These are phyloP conservation scores for Propithecus perrieri DNA, from an alignment of 2,797 vertebrate species.

Conservation along the genomic window DNA sequence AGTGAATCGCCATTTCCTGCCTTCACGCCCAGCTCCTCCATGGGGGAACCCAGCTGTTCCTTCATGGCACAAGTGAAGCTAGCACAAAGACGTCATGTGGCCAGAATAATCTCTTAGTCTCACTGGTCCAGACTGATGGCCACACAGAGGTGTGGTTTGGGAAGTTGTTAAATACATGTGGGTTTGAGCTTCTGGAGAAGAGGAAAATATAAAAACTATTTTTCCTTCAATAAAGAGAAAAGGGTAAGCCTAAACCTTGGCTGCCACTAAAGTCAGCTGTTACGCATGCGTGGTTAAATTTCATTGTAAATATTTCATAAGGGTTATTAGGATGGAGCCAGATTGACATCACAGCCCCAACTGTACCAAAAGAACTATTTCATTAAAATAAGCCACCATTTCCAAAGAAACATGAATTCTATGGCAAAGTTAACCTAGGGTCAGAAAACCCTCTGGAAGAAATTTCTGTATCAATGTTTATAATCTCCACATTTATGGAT, in stretches of 20 bases:
- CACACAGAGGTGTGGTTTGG: background rate
- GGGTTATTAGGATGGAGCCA: constrained; percentile 37
- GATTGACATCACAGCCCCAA: constrained; percentile 59
- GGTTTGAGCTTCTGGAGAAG: constrained; percentile 49
- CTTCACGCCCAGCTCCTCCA: background rate
- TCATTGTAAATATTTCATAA: constrained; percentile 66
- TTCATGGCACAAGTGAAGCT: background rate
- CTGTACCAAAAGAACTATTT: constrained; percentile 60
- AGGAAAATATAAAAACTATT: background rate
- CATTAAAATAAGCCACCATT: constrained; percentile 55
- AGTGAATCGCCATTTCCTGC: background rate
- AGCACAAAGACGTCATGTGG: background rate
- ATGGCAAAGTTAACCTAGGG: constrained; percentile 55
- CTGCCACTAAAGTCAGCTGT: constrained; percentile 20
- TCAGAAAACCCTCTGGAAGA: constrained; percentile 58
- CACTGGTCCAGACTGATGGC: background rate
- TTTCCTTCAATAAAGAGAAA: constrained; percentile 54
- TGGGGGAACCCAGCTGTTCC: background rate
- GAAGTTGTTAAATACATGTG: constrained; percentile 36
- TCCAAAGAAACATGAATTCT: constrained; percentile 61
- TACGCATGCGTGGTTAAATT: background rate
- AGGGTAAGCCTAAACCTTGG: background rate
- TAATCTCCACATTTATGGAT: constrained; percentile 70
- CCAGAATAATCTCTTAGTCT: background rate
- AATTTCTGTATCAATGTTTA: constrained; percentile 55